Conservation (phyloP, 2,113 vertebrate genomes). For the Sinocyclocheilus grahami region DNA sequence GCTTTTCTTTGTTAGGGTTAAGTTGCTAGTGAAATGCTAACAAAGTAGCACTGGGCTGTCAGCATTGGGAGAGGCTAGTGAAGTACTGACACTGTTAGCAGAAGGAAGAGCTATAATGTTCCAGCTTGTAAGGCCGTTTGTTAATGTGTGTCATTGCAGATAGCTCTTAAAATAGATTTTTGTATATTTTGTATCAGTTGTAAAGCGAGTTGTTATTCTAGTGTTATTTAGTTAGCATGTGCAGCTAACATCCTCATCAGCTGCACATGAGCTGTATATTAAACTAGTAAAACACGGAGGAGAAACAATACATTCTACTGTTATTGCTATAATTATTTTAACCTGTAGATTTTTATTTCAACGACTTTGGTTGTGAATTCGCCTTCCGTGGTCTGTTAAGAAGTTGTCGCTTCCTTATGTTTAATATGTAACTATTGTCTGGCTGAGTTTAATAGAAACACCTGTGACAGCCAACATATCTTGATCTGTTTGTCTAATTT, state of each 20-base stretch:
- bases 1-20: background rate
- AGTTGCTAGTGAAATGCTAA: slow-evolving; percentile 45
- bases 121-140: background rate
- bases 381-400: background rate
- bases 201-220: background rate
- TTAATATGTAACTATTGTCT: background rate
- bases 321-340: background rate
- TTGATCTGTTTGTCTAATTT: background rate
- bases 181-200: background rate
- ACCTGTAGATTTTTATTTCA: background rate
- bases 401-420: background rate
- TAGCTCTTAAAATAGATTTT: background rate
- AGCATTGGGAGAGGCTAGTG: slow-evolving; percentile 37
- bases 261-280: background rate
- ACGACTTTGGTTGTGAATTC: background rate
- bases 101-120: slow-evolving; percentile 12
- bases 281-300: background rate
- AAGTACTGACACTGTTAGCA: slow-evolving; percentile 2
- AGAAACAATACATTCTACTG: background rate
- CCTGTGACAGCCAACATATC: background rate
- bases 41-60: slow-evolving; percentile 37
- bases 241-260: slow-evolving; percentile 2
- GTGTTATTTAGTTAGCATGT: slow-evolving; percentile 11
- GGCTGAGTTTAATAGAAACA: background rate
- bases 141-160: background rate